Conservation (phyloP, 2,113 vertebrate species). For the Heloderma charlesbogerti region DNA sequence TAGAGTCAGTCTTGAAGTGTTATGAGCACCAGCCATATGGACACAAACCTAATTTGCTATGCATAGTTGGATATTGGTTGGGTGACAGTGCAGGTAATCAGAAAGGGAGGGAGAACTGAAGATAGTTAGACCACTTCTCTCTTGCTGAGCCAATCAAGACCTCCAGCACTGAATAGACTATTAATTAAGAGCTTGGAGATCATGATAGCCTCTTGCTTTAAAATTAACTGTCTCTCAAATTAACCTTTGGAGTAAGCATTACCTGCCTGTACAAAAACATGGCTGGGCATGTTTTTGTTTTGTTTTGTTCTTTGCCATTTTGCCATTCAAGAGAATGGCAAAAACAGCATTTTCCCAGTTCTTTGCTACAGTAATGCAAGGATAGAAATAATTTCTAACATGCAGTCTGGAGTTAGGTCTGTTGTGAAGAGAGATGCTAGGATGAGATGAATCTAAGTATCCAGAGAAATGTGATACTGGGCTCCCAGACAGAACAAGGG, state of each 20-base stretch:
- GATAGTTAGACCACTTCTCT: neutral
- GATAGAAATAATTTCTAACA: neutral
- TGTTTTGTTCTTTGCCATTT: neutral
- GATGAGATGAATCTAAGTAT: neutral
- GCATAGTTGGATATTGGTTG: neutral
- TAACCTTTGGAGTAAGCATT: neutral
- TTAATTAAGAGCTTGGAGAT: slow-evolving; percentile 8
- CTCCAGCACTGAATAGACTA: neutral
- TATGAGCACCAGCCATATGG: neutral
- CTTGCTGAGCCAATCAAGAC: slow-evolving; percentile 3
- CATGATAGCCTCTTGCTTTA: neutral
- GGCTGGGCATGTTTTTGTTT: neutral
- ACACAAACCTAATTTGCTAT: neutral
- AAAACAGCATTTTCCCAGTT: neutral
- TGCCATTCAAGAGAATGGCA: neutral
- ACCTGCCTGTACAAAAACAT: neutral
- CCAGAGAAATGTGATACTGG: neutral
- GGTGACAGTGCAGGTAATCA: neutral
- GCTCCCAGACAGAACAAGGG: neutral
- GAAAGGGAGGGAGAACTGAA: neutral
- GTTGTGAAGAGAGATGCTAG: neutral
- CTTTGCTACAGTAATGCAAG: neutral
- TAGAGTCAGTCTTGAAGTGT: neutral
- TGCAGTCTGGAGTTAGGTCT: neutral
- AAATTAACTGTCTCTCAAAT: neutral